Conservation (phyloP, 2,888 invertebrate species). For the Clusia tigrina region DNA sequence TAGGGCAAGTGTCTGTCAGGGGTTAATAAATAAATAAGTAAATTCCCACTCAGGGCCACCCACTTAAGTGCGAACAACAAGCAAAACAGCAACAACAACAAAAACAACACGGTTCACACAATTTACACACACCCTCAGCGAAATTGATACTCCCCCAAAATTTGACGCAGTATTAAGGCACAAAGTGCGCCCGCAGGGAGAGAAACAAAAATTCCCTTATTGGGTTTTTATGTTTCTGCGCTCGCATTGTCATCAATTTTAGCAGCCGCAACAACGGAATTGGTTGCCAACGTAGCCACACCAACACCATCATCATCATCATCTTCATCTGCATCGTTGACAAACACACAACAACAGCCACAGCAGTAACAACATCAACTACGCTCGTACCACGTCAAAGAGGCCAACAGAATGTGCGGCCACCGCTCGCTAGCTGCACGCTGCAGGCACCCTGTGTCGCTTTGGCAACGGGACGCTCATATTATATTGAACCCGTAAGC, state of each 20-base stretch:
- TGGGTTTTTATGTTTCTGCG: constrained; percentile 4
- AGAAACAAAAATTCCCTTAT: constrained; percentile 15
- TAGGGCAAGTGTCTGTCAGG: constrained; percentile 19
- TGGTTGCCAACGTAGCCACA: constrained; percentile 7
- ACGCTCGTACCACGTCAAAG: not conserved
- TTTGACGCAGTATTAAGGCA: constrained; percentile 46
- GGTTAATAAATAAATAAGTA: constrained; percentile 17
- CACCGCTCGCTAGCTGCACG: constrained; percentile 1
- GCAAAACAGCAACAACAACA: not conserved
- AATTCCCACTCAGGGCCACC: constrained; percentile 33
- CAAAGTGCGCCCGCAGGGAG: constrained; percentile 44
- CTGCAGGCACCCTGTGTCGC: constrained; percentile 43
- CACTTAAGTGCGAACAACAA: constrained; percentile 32
- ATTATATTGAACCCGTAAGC: constrained; percentile 6
- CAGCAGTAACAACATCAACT: not conserved
- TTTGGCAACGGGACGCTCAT: constrained; percentile 40
- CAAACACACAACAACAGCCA: not conserved
- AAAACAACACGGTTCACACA: constrained; percentile 1
- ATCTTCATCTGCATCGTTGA: not conserved
- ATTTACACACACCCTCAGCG: constrained; percentile 31
- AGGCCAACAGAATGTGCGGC: not conserved
- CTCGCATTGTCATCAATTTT: not conserved
- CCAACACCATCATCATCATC: not conserved
- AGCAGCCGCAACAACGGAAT: not conserved
- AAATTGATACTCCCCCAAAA: constrained; percentile 59